phyloP scores from a whole-genome alignment of 2,113 vertebrate species.

The Motacilla alba region DNA sequence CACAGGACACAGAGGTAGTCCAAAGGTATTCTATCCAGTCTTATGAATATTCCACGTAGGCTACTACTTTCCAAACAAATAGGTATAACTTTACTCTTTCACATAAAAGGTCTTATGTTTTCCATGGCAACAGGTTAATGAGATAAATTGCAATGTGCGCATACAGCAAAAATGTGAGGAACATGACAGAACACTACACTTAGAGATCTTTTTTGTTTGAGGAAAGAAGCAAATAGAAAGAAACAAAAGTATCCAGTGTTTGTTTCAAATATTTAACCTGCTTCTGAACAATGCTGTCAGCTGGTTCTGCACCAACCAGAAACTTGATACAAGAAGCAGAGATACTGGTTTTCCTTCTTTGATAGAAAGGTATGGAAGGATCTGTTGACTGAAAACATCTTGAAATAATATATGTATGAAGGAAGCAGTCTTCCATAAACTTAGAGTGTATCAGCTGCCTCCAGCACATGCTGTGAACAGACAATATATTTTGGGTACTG shows the following conservation, averaged over 20 bases:
- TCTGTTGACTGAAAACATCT: not conserved
- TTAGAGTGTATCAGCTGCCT: not conserved
- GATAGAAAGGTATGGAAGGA: not conserved
- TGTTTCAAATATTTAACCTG: not conserved
- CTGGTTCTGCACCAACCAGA: not conserved
- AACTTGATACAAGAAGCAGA: not conserved
- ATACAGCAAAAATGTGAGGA: not conserved
- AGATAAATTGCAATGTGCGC: not conserved
- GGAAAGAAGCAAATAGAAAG: not conserved
- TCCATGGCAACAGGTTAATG: not conserved
- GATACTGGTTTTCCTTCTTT: not conserved
- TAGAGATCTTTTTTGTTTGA: not conserved
- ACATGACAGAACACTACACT: not conserved
- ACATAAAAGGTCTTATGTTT: not conserved
- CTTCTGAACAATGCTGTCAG: not conserved
- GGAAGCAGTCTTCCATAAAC: not conserved
- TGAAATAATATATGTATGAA: not conserved
- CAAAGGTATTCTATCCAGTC: not conserved
- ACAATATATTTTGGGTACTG: not conserved
- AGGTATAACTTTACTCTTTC: not conserved
- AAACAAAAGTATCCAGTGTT: not conserved
- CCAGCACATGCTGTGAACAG: not conserved
- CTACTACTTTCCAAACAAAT: not conserved
- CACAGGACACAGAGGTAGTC: not conserved
- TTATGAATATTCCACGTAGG: not conserved